Evolutionary conservation across 2,113 vertebrate species (phyloP).

Genomic region (Chelonoidis abingdonii): DNA sequence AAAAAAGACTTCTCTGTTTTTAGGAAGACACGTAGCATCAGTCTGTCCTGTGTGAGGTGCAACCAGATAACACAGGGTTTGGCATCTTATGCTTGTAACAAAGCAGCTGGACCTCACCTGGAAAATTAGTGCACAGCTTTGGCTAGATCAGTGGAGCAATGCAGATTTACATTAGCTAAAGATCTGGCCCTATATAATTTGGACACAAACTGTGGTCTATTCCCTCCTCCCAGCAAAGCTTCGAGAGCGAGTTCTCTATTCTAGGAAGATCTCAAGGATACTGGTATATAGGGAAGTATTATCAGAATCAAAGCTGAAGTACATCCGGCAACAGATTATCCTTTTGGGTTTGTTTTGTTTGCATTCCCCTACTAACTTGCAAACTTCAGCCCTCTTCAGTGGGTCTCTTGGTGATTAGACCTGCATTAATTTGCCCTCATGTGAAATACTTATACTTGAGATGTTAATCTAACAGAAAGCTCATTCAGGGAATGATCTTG

Average conservation of each 20-base stretch:
- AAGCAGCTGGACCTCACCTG: background rate
- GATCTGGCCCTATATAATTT: background rate
- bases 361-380: background rate
- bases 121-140: background rate
- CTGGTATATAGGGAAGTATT: background rate
- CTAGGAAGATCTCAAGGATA: background rate
- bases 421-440: too few species aligned
- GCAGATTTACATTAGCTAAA: background rate
- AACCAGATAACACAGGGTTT: background rate
- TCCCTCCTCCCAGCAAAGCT: background rate
- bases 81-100: background rate
- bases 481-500: background rate
- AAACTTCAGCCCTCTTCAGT: background rate
- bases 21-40: background rate
- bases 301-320: background rate
- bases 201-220: background rate
- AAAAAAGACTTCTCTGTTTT: background rate
- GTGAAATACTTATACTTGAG: background rate
- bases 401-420: background rate
- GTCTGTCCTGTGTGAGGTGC: background rate
- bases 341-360: background rate
- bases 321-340: background rate
- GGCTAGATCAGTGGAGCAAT: rapidly evolving
- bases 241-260: background rate
- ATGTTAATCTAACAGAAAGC: background rate